phyloP scores from a whole-genome alignment of 2,113 vertebrate species.

The Chaenogobius annularis region DNA sequence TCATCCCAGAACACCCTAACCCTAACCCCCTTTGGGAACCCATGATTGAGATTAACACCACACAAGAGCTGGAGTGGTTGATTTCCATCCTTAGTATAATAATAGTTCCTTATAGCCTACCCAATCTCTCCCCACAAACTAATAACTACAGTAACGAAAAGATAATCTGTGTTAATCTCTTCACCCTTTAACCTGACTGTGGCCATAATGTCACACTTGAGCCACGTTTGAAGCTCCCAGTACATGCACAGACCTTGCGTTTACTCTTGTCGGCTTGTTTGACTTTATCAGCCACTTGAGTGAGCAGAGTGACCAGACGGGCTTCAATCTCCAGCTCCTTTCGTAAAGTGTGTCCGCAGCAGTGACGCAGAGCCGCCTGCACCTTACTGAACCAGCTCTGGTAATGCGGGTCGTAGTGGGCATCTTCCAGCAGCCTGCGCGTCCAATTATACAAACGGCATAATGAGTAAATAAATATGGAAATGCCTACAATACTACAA shows the following conservation, averaged over 20 bases:
- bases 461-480: not conserved
- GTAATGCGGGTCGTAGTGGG: conserved; percentile 83
- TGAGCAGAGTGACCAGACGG: conserved; percentile 80
- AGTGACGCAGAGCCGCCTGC: conserved; percentile 84
- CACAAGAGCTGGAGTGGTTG: too few relatives aligned
- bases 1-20: too few relatives aligned
- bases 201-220: not conserved
- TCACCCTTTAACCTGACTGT: not conserved
- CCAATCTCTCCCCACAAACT: not conserved
- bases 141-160: not conserved
- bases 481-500: too few relatives aligned
- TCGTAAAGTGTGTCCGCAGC: conserved; percentile 84
- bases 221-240: not conserved
- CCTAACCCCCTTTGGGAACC: too few relatives aligned
- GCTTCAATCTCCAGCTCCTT: conserved; percentile 86
- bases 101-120: too few relatives aligned
- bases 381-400: conserved; percentile 88
- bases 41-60: too few relatives aligned
- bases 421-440: conserved; percentile 87
- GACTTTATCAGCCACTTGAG: conserved; percentile 83
- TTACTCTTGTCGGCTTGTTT: conserved; percentile 75
- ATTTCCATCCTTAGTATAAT: too few relatives aligned
- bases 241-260: conserved; percentile 78
- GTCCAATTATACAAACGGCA: not conserved
- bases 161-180: not conserved